Percentiles rank a stretch among this genome's conserved stretches.
Conservation (phyloP, 2,113 vertebrate genomes). For the Parotia lawesii region DNA sequence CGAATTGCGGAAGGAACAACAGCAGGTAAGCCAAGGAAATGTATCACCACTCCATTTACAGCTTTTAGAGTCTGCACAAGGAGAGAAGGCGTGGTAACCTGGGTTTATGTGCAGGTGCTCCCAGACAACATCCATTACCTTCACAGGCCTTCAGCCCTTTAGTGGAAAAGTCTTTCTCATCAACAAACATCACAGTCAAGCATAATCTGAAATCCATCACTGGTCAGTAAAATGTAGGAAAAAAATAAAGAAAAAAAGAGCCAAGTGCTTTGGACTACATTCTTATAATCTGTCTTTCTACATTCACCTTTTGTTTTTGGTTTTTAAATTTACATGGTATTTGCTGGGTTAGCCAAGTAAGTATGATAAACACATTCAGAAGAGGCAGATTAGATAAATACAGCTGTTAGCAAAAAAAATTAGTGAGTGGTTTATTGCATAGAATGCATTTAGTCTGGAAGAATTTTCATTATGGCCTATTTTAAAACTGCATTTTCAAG, state of each 20-base stretch:
- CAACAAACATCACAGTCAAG: not conserved
- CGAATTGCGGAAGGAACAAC: fast-evolving
- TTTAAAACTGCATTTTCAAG: not conserved
- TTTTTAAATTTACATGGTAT: not conserved
- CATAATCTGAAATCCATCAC: not conserved
- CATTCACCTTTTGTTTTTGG: not conserved
- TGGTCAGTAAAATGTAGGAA: not conserved
- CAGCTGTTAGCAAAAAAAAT: not conserved
- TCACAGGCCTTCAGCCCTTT: not conserved
- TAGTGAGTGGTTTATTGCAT: not conserved
- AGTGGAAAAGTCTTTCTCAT: not conserved
- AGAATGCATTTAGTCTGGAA: not conserved
- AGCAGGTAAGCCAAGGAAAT: not conserved
- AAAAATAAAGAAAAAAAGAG: no score
- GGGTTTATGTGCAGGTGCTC: not conserved
- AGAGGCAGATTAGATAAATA: not conserved
- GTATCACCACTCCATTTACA: not conserved
- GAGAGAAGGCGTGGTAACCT: not conserved
- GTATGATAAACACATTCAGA: not conserved
- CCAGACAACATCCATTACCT: not conserved
- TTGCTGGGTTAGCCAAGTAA: not conserved
- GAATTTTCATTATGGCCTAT: not conserved
- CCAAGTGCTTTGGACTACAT: not conserved
- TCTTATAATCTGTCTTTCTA: not conserved
- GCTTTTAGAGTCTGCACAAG: not conserved